A percentile compares a stretch with the other conserved stretches of the same genome.
These are phyloP conservation scores for Procambarus clarkii DNA, from an alignment of 1,140 invertebrate genomes.

Conservation along the genomic window DNA sequence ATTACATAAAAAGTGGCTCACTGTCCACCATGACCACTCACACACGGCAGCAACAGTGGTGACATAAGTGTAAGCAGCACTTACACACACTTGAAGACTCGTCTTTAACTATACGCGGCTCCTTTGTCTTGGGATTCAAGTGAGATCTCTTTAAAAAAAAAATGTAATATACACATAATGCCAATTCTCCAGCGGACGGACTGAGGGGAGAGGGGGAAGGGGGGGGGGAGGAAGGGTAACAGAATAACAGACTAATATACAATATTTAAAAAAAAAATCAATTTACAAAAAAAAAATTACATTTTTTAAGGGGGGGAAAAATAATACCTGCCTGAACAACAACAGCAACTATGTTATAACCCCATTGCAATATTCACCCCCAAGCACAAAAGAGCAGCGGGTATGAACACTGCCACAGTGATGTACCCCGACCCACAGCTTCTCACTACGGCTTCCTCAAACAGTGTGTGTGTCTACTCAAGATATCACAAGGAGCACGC, in stretches of 20 bases:
- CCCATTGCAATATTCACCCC: background rate
- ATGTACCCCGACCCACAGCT: constrained; percentile 7
- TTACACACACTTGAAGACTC: constrained; percentile 1
- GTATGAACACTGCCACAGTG: constrained; percentile 23
- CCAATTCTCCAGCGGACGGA: constrained; percentile 11
- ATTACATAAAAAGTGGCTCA: background rate
- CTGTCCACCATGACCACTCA: background rate
- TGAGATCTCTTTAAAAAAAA: background rate
- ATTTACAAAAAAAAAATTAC: background rate
- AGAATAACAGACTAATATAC: background rate
- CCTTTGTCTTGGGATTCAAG: constrained; percentile 20
- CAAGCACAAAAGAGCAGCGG: constrained; percentile 19
- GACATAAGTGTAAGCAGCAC: constrained; percentile 11
- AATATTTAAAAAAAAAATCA: background rate
- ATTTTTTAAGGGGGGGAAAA: background rate
- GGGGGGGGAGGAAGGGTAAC: background rate
- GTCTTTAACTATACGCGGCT: constrained; percentile 5
- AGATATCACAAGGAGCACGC: background rate
- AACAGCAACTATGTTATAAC: background rate
- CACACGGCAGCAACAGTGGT: background rate
- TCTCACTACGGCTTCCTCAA: background rate
- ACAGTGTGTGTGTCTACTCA: background rate
- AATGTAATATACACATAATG: constrained; percentile 5
- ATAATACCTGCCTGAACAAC: background rate
- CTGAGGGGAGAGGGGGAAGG: background rate